These are phyloP conservation scores for Rousettus madagascariensis DNA, from an alignment of 2,797 vertebrate species.

Conservation along the genomic window DNA sequence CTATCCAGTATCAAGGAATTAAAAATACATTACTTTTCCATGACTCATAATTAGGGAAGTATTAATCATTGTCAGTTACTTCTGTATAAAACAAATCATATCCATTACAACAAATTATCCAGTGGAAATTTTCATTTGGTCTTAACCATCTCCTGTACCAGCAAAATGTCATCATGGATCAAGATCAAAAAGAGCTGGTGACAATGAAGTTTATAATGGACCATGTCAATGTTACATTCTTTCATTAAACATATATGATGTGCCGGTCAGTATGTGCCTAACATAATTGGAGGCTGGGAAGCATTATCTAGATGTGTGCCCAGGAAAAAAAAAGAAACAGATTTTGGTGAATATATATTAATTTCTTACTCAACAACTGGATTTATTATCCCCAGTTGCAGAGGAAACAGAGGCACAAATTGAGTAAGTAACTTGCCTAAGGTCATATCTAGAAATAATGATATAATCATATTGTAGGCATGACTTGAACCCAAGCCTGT, in stretches of 20 bases:
- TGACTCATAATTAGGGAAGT: constrained; percentile 31
- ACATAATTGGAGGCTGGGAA: not conserved
- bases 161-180: not conserved
- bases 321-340: constrained; percentile 27
- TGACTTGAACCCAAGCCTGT: not conserved
- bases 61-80: constrained; percentile 39
- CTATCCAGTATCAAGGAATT: constrained; percentile 6
- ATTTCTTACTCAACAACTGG: not conserved
- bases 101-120: constrained; percentile 3
- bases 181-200: not conserved
- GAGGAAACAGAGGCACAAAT: not conserved
- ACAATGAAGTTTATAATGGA: not conserved
- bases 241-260: not conserved
- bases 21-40: constrained; percentile 24
- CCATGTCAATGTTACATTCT: not conserved
- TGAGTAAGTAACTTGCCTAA: not conserved
- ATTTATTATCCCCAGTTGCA: constrained; percentile 22
- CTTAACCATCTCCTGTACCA: not conserved
- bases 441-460: not conserved
- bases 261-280: not conserved
- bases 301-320: not conserved
- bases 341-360: constrained; percentile 2
- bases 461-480: not conserved
- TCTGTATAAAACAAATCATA: constrained; percentile 31
- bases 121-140: constrained; percentile 12